Evolutionary conservation across 2,113 vertebrate genomes (phyloP).

Genomic region (Empidonax traillii): DNA sequence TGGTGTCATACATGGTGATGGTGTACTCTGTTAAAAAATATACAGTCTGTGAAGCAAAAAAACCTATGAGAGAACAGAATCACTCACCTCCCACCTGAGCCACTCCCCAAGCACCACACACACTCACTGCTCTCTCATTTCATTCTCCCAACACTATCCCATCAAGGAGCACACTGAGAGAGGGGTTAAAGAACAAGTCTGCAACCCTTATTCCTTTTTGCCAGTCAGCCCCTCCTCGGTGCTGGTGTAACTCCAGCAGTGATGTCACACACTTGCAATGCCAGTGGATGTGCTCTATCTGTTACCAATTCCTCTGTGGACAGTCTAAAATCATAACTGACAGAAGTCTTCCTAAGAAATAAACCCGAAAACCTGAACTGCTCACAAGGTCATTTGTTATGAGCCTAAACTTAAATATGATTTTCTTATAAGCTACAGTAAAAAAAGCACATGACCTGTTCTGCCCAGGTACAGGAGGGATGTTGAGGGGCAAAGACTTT

Average conservation of each 20-base stretch:
- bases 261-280: background rate
- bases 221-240: background rate
- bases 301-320: background rate
- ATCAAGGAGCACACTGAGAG: background rate
- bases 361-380: background rate
- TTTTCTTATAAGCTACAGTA: background rate
- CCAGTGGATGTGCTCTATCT: background rate
- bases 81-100: background rate
- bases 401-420: background rate
- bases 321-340: background rate
- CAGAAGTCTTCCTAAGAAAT: background rate
- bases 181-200: background rate
- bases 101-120: background rate
- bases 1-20: constrained; percentile 99
- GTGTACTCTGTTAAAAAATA: constrained; percentile 87
- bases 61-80: constrained; percentile 6
- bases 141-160: background rate
- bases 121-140: background rate
- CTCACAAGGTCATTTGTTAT: background rate
- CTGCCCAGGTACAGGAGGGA: constrained; percentile 95
- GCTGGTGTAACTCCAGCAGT: background rate
- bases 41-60: constrained; percentile 44
- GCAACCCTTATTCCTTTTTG: background rate
- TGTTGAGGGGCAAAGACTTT: constrained; percentile 91
- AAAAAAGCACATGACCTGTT: constrained; percentile 80